These are phyloP conservation scores for Chelonia mydas DNA, from an alignment of 2,797 vertebrate genomes.

Conservation along the genomic window DNA sequence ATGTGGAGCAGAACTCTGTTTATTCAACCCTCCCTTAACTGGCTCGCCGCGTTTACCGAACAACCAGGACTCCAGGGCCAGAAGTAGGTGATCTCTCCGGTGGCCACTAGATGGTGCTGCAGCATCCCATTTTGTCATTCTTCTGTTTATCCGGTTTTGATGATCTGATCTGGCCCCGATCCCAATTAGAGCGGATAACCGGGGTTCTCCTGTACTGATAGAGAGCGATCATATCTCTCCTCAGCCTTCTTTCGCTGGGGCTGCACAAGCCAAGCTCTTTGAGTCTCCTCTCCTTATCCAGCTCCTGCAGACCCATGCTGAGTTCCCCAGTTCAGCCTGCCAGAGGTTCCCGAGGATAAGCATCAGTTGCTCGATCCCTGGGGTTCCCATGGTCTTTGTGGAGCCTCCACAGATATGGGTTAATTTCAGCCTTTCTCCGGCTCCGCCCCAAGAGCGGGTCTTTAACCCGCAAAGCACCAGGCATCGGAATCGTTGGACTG, in stretches of 20 bases:
- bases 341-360: no score
- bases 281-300: no score
- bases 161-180: not conserved
- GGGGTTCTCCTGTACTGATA: not conserved
- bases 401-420: no score
- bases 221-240: not conserved
- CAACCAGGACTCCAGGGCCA: not conserved
- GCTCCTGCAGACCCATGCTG: no score
- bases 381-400: no score
- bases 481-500: no score
- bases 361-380: no score
- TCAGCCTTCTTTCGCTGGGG: not conserved
- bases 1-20: not conserved
- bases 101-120: not conserved
- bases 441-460: no score
- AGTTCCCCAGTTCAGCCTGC: no score
- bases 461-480: no score
- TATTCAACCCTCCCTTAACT: not conserved
- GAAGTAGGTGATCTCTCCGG: not conserved
- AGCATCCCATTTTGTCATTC: not conserved
- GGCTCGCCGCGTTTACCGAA: rapidly evolving
- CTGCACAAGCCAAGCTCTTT: no score
- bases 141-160: not conserved
- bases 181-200: not conserved
- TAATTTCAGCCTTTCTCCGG: no score